These are phyloP conservation scores for Hydrophis major DNA, from an alignment of 2,797 vertebrate species.

Conservation along the genomic window DNA sequence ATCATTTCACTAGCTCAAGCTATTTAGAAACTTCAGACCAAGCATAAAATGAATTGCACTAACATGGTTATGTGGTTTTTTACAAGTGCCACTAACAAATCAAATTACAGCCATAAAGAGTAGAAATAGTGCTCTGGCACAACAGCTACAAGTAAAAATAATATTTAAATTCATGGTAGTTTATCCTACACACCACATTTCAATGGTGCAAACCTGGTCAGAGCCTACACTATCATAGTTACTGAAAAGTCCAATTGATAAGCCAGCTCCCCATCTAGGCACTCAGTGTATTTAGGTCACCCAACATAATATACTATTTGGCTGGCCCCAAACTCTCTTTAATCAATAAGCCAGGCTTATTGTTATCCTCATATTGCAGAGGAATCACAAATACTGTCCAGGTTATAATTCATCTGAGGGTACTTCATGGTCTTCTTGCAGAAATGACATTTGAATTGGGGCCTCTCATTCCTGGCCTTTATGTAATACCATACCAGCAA, in stretches of 20 bases:
- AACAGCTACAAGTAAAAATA: neutral
- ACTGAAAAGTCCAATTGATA: neutral
- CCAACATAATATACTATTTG: neutral
- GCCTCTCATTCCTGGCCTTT: neutral
- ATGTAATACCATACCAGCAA: neutral
- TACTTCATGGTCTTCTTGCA: neutral
- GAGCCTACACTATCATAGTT: neutral
- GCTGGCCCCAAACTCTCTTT: neutral
- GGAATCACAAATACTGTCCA: neutral
- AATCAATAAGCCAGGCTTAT: neutral
- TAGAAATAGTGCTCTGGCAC: neutral
- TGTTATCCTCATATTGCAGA: neutral
- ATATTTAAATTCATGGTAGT: neutral
- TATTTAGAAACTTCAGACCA: neutral
- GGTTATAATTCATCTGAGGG: neutral
- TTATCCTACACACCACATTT: neutral
- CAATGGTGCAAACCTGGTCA: neutral
- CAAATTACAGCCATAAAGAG: neutral
- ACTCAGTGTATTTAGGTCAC: neutral
- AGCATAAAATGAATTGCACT: neutral
- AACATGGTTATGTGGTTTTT: neutral
- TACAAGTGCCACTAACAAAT: neutral
- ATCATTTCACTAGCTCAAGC: neutral
- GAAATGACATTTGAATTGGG: neutral
- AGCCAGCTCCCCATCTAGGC: neutral